Base-by-base conservation (phyloP, 2,113 vertebrate genomes). In the Campylomormyrus tamandua region DNA sequence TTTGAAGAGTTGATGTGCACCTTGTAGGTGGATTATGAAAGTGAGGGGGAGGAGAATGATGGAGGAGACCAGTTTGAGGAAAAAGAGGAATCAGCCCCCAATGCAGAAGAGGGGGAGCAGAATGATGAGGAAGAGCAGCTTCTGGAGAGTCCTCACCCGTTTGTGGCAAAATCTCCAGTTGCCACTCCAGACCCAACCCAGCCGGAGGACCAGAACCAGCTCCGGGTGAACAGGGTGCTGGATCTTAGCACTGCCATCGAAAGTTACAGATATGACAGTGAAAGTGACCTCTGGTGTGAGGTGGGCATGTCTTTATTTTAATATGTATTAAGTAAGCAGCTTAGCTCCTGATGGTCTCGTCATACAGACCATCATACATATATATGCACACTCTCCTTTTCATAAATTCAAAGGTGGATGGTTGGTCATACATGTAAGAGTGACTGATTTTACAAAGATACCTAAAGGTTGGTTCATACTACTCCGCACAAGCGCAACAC, bases 21-120 rank as follows among this genome's bases (percentile, higher is more conserved):
- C 21, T 4, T 83, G 31, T 48, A 99, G 98, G 96, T 99, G 2
- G 98, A 99, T 94, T 99, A 99, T 80, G 98, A 99, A 85, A 99
- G 98, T 0, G 98, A 97, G 88, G 98, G 97, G 8, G 96, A 95
- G 0, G 90, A 13, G 0, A 90, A 89, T 24, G 94, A 91, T 3
- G 92, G 94, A 0, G 93, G 92, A 0, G 93, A 89, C 74, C 90
- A 4, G 53, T 92, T 94, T 56, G 94, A 94, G n/a, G 92, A 93
- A 17, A 92, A 92, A 0, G 42, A 10, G 0, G 90, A 10, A 46
- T 62, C 52, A 21, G 27, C 24, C 2, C 92, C 92, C 52, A 83
- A 90, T 35, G 90, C 90, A 6, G 89, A 91, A 91, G 83, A 85
- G 21, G 74, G 52, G 49, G 48, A 31, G 17, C n/a, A 45, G 83